Evolutionary conservation across 2,113 vertebrate genomes (phyloP).

Genomic region (Oncorhynchus gorbuscha): DNA sequence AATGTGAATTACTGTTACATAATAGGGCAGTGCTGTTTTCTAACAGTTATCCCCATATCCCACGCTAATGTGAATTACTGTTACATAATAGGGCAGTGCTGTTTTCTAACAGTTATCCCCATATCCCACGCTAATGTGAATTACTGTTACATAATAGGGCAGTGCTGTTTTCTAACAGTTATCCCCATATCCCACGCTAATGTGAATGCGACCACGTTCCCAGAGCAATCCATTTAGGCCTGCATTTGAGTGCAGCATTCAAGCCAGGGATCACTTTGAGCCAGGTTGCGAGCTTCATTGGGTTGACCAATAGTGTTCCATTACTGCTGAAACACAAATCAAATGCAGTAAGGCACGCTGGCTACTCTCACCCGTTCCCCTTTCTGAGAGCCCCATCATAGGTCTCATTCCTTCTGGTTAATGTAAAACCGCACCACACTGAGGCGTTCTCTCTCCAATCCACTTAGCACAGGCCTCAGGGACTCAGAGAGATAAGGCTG

Average conservation of each 20-base stretch:
- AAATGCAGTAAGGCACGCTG: neutral
- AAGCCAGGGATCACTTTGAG: neutral
- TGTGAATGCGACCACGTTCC: too few relatives aligned
- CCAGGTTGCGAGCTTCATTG: neutral
- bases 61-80: too few relatives aligned
- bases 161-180: too few relatives aligned
- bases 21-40: too few relatives aligned
- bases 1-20: too few relatives aligned
- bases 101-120: too few relatives aligned
- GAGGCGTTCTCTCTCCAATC: neutral
- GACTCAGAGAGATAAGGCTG: neutral
- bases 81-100: too few relatives aligned
- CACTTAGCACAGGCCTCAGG: neutral
- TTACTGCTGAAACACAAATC: neutral
- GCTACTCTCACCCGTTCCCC: neutral
- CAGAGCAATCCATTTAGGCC: too few relatives aligned
- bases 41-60: too few relatives aligned
- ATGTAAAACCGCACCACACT: neutral
- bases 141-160: too few relatives aligned
- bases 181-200: too few relatives aligned
- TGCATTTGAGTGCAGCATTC: neutral
- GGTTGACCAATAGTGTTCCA: neutral
- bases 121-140: too few relatives aligned
- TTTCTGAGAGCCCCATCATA: neutral
- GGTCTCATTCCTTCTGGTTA: neutral